Evolutionary conservation across 2,797 vertebrate species (phyloP).

Genomic region (Tragelaphus eurycerus): DNA sequence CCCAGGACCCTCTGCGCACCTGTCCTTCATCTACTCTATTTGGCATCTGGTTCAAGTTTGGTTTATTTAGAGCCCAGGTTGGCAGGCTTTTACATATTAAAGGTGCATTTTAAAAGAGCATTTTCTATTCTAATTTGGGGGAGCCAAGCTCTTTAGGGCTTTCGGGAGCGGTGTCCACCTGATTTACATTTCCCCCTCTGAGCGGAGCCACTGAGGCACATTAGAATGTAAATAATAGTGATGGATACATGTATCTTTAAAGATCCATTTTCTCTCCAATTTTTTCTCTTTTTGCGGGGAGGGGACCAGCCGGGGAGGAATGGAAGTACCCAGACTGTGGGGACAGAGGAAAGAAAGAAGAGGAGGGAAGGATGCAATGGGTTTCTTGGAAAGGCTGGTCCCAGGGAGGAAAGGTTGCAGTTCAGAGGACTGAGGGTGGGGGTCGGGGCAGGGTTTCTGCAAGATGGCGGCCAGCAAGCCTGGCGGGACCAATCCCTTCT

Average conservation of each 20-base stretch:
- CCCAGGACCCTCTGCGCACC: slow-evolving; percentile 83
- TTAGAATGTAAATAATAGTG: slow-evolving; percentile 87
- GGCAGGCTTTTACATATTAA: slow-evolving; percentile 87
- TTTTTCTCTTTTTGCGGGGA: slow-evolving; percentile 67
- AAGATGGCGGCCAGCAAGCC: neutral
- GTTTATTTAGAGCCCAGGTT: slow-evolving; percentile 86
- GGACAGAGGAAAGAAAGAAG: slow-evolving; percentile 26
- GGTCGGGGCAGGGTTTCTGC: neutral
- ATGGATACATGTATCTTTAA: slow-evolving; percentile 86
- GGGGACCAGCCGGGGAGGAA: slow-evolving; percentile 26
- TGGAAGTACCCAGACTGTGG: slow-evolving; percentile 60
- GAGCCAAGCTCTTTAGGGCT: slow-evolving; percentile 84
- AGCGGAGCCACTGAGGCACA: slow-evolving; percentile 78
- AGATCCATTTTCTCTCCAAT: slow-evolving; percentile 81
- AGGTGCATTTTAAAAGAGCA: slow-evolving; percentile 85
- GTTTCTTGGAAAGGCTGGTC: neutral
- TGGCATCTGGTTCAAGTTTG: slow-evolving; percentile 85
- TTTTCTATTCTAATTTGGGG: slow-evolving; percentile 87
- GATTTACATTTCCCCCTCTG: slow-evolving; percentile 85
- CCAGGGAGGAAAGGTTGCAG: neutral
- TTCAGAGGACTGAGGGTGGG: neutral
- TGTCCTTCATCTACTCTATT: slow-evolving; percentile 86
- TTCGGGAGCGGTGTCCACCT: slow-evolving; percentile 83
- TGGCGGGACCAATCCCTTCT: neutral
- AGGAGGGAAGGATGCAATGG: neutral